Base-by-base conservation (phyloP, 2,113 vertebrate genomes). In the Onychorhynchus coronatus region DNA sequence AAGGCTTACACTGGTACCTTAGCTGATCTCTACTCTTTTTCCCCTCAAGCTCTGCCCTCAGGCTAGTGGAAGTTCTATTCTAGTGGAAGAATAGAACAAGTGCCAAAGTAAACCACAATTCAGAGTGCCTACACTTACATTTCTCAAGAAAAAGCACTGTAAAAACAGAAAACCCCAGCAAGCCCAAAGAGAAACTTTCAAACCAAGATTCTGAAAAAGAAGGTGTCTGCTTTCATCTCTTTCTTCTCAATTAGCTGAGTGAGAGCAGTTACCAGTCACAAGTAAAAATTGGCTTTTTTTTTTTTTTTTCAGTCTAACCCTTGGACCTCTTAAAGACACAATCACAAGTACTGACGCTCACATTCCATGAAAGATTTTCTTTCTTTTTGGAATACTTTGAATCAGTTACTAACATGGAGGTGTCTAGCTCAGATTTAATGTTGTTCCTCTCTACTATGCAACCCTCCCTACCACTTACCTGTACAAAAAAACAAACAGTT, bases 401-500 rank as follows among this genome's bases (percentile, higher is more conserved):
- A 22, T 35, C 52, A 63, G 21, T 53, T 33, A 39, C n/a, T 76
- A 58, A 44, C 6, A 20, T 0, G 0, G 24, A 76, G 8, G n/a
- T 8, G 7, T 31, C 62, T 27, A 33, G 24, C 19, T 59, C 9
- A 6, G 42, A 88, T 24, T 44, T 39, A 62, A 68, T 28, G 21
- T 39, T 42, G 14, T 52, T 73, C 4, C n/a, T 50, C 46, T 42
- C 33, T 25, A 20, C 42, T 11, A 6, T 4, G 15, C 18, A 92
- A 39, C 24, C 14, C 13, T 87, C 15, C 13, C 23, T 58, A 28
- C 7, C 47, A 52, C 33, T 25, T 16, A 65, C 9, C 9, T 17
- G 10, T 14, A 56, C 8, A 33, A 80, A 87, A 87, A 24, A 12
- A 2, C 5, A 18, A 21, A 14, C 46, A 67, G 13, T 22, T 28